phyloP scores from a whole-genome alignment of 2,888 invertebrate genomes.

The Ornithoptera alexandrae region DNA sequence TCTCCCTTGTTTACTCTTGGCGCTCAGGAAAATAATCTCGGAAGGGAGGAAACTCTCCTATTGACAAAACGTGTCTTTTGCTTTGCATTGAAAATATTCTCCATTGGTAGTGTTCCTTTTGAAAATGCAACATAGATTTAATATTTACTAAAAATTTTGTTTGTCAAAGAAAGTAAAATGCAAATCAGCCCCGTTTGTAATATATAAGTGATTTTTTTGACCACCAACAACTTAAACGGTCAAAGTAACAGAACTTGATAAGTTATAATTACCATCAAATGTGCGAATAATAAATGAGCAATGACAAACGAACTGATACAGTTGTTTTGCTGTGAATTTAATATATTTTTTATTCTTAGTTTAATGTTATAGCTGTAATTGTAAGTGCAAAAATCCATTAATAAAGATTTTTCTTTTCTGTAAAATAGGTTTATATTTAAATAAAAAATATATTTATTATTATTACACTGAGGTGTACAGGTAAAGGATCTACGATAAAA shows the following conservation, averaged over 20 bases:
- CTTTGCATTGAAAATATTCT: constrained; percentile 59
- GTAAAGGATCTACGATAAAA: too few species aligned
- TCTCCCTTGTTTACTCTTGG: constrained; percentile 60
- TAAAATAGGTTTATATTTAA: too few species aligned
- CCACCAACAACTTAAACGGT: background rate
- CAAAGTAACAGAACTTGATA: background rate
- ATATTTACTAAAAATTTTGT: constrained; percentile 3
- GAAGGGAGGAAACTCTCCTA: constrained; percentile 55
- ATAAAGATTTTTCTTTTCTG: too few species aligned
- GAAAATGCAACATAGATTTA: constrained; percentile 42
- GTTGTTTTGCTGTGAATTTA: too few species aligned
- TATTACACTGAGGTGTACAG: too few species aligned
- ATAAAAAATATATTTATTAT: too few species aligned
- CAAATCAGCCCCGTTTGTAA: background rate
- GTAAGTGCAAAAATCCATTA: too few species aligned
- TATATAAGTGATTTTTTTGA: background rate
- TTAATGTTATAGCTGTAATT: too few species aligned
- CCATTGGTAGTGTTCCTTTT: constrained; percentile 41
- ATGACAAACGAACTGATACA: too few species aligned
- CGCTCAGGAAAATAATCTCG: constrained; percentile 65
- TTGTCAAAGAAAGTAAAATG: background rate
- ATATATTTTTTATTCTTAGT: too few species aligned
- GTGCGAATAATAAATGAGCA: too few species aligned
- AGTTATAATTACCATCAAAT: background rate
- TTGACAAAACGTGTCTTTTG: constrained; percentile 72